These are phyloP conservation scores for Callorhinus ursinus DNA, from an alignment of 2,113 vertebrate species.

Conservation along the genomic window DNA sequence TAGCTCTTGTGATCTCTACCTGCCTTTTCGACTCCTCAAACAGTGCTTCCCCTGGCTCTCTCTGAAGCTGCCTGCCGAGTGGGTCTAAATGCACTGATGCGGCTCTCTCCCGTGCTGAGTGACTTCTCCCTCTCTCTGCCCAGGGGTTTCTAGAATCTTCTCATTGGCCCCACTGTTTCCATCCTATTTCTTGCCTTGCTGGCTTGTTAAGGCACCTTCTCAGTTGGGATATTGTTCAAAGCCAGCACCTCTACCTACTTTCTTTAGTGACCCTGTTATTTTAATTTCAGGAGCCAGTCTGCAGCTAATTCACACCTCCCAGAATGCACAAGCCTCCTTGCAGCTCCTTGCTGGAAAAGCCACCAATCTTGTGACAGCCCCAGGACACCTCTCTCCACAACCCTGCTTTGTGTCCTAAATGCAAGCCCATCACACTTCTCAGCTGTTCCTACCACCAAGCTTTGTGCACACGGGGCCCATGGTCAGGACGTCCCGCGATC, in stretches of 20 bases:
- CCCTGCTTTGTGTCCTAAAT: background rate
- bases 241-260: background rate
- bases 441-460: background rate
- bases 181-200: background rate
- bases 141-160: background rate
- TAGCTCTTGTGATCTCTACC: background rate
- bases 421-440: background rate
- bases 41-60: too few species aligned
- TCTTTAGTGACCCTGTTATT: background rate
- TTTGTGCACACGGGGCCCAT: background rate
- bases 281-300: background rate
- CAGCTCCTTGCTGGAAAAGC: background rate
- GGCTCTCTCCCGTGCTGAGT: background rate
- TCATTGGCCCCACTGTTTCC: background rate
- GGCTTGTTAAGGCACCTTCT: background rate
- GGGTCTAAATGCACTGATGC: background rate
- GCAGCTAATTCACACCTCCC: background rate
- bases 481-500: background rate
- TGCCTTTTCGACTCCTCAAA: background rate
- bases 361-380: rapidly evolving
- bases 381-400: background rate
- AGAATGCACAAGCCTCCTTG: rapidly evolving
- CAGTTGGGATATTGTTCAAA: background rate
- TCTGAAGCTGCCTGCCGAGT: background rate
- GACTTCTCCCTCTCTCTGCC: background rate